phyloP scores from a whole-genome alignment of 2,888 invertebrate species.

The Protophormia terraenovae region DNA sequence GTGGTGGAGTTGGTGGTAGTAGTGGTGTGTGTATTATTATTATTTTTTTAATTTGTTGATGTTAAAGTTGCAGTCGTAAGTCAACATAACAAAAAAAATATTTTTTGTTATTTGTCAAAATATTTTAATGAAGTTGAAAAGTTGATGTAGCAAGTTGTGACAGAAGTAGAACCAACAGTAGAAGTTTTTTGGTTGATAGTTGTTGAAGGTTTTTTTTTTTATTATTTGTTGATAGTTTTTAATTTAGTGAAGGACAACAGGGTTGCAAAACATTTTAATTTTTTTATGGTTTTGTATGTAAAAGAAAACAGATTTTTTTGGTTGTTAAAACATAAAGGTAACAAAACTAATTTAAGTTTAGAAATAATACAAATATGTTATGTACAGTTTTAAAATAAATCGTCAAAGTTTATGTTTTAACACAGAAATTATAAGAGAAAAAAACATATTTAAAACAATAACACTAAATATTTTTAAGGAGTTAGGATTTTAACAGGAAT shows the following conservation, averaged over 20 bases:
- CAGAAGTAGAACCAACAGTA: neutral
- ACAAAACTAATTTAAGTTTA: slow-evolving; percentile 3
- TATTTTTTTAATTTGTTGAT: neutral
- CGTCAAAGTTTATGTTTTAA: slow-evolving; percentile 16
- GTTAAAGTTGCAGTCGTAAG: slow-evolving; percentile 10
- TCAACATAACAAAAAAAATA: neutral
- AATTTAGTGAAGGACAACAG: slow-evolving; percentile 69
- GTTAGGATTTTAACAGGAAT: too few relatives aligned
- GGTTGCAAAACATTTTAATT: slow-evolving; percentile 70
- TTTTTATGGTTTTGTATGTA: slow-evolving; percentile 61
- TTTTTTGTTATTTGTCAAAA: slow-evolving; percentile 10
- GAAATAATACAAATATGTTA: neutral
- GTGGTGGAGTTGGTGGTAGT: neutral
- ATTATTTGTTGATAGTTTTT: slow-evolving; percentile 72
- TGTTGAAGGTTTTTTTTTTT: slow-evolving; percentile 61
- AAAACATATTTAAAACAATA: neutral
- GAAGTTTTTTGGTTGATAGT: neutral
- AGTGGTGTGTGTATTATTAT: slow-evolving; percentile 18
- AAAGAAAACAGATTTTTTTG: slow-evolving; percentile 62
- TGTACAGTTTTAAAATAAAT: neutral
- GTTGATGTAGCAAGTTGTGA: neutral
- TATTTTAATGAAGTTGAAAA: neutral
- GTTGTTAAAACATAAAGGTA: slow-evolving; percentile 51
- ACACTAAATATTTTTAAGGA: slow-evolving; percentile 37
- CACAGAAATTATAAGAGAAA: neutral